A percentile compares a stretch with the other conserved stretches of the same genome.
Evolutionary conservation across 1,140 invertebrate species (phyloP).

Genomic region (Microplitis mediator): DNA sequence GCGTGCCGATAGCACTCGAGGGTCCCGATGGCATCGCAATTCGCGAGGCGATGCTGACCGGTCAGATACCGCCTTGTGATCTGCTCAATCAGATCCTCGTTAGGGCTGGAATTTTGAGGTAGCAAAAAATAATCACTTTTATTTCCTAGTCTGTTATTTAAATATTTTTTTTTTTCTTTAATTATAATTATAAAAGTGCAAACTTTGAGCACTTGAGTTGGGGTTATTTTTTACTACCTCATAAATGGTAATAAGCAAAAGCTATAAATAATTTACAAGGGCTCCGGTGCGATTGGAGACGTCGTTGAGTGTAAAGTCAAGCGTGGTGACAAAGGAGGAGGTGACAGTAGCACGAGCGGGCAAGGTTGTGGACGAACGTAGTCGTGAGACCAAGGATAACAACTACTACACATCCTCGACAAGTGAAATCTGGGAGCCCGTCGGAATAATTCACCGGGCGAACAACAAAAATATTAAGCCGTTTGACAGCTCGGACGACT

Average conservation of each 20-base stretch:
- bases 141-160: background rate
- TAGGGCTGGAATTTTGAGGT: slow-evolving; percentile 69
- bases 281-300: slow-evolving; percentile 76
- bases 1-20: slow-evolving; percentile 72
- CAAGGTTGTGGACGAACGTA: slow-evolving; percentile 73
- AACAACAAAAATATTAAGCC: slow-evolving; percentile 52
- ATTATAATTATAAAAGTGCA: background rate
- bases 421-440: slow-evolving; percentile 73
- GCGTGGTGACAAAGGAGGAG: slow-evolving; percentile 75
- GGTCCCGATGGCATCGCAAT: slow-evolving; percentile 74
- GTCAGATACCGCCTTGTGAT: slow-evolving; percentile 75
- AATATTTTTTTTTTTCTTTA: background rate
- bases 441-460: slow-evolving; percentile 61
- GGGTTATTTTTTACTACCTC: slow-evolving; percentile 32
- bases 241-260: slow-evolving; percentile 14
- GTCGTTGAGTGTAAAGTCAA: slow-evolving; percentile 74
- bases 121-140: slow-evolving; percentile 36
- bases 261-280: slow-evolving; percentile 48
- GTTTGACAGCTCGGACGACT: slow-evolving; percentile 58
- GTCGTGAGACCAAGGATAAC: slow-evolving; percentile 75
- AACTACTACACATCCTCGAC: slow-evolving; percentile 73
- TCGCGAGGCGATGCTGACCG: slow-evolving; percentile 72
- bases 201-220: no score
- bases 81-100: slow-evolving; percentile 75
- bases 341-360: slow-evolving; percentile 74